phyloP scores from a whole-genome alignment of 2,888 invertebrate species.

The Agonum fuliginosum region DNA sequence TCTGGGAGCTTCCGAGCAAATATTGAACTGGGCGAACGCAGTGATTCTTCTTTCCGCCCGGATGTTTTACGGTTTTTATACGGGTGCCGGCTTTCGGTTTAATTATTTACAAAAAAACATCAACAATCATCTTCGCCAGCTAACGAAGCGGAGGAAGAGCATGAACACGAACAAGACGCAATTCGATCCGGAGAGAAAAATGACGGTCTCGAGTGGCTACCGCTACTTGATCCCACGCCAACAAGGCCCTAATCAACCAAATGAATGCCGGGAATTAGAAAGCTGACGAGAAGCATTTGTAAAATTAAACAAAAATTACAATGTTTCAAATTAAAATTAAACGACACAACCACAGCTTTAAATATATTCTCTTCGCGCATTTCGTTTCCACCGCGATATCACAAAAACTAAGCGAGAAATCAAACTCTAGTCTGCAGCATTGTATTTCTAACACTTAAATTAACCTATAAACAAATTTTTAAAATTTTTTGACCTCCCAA shows the following conservation, averaged over 20 bases:
- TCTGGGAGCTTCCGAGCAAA: constrained; percentile 3
- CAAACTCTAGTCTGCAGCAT: no score
- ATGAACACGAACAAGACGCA: constrained; percentile 32
- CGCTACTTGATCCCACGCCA: constrained; percentile 37
- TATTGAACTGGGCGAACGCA: constrained; percentile 29
- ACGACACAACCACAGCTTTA: no score
- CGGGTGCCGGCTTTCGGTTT: not conserved
- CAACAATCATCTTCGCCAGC: constrained; percentile 24
- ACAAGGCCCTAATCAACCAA: constrained; percentile 4
- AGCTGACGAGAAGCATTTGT: no score
- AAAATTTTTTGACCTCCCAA: no score
- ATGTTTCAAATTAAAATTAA: no score
- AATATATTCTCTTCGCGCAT: no score
- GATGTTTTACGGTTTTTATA: constrained; percentile 39
- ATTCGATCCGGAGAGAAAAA: constrained; percentile 39
- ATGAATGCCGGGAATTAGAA: constrained; percentile 14
- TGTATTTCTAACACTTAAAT: no score
- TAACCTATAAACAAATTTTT: no score
- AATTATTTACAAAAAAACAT: constrained; percentile 40
- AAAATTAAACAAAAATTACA: no score
- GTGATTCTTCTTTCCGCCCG: constrained; percentile 16
- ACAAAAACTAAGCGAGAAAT: no score
- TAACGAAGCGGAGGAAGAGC: constrained; percentile 10
- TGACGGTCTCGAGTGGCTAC: constrained; percentile 35
- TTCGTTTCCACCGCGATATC: no score